Evolutionary conservation across 2,113 vertebrate genomes (phyloP), one percentile per base, ranked within the genome.

Genomic region (Hiodon alosoides): DNA sequence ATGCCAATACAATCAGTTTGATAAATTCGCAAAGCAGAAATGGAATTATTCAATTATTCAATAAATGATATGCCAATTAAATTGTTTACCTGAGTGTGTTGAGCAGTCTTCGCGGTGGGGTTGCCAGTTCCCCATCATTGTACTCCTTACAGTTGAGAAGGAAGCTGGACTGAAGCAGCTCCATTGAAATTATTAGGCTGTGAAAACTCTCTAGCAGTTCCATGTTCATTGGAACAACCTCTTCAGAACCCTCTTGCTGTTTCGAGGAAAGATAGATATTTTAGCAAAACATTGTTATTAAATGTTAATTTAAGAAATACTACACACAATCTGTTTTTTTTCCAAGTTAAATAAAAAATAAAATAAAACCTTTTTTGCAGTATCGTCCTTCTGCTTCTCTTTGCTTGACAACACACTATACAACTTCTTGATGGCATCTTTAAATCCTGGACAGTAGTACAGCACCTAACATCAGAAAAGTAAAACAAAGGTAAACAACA

Each of bases 371-470:
- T 96, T 93, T 75, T 92, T 86, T 77, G 79, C 87, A 31, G 82
- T 80, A 80, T 95, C 93, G 60, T 94, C 91, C 81, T 91, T 94
- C 66, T 85, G 79, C 67, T 85, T 89, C 70, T 94, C 93, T 83
- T 85, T 94, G 80, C 89, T 90, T 86, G 90, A 94, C 57, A 94
- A 91, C 83, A 95, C 85, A 48, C 87, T 89, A 84, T 91, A 92
- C 77, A 99, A 89, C 62, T 91, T 92, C 79, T 96, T 98, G 4
- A 98, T 87, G 80, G 95, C 94, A 76, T 91, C 93, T 89, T 94
- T 95, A 89, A 99, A 95, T 55, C 95, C 94, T 77, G 97, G 97
- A 79, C 96, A 99, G 83, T 97, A 94, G 86, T 96, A 97, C 8
- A 99, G 87, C 57, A 98, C 96, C 97, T 99, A 69, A 4, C 75